Percentiles rank a stretch among this genome's conserved stretches.
phyloP scores from a whole-genome alignment of 2,113 vertebrate species.

The Hydropotes inermis region DNA sequence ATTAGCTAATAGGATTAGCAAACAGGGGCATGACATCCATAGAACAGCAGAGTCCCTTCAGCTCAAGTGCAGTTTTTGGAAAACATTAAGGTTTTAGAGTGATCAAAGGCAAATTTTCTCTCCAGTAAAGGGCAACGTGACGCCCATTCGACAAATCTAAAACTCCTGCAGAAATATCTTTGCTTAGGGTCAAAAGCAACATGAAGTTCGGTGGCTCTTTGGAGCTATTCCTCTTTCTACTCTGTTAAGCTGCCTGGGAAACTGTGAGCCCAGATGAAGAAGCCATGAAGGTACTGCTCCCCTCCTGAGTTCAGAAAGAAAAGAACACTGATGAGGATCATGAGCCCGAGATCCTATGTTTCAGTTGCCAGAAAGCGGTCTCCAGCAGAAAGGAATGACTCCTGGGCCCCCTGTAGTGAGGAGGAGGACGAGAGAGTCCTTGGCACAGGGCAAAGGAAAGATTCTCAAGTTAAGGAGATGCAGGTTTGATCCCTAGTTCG shows the following conservation, averaged over 20 bases:
- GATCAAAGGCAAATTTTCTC: neutral
- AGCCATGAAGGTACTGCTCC: no score
- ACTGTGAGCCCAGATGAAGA: neutral
- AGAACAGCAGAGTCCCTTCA: neutral
- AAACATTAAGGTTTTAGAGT: neutral
- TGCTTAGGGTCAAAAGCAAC: neutral
- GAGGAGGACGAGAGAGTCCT: neutral
- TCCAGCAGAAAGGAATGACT: neutral
- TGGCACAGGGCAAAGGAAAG: rapidly evolving
- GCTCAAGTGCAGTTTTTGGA: neutral
- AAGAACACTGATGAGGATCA: neutral
- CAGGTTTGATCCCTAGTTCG: neutral
- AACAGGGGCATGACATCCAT: neutral
- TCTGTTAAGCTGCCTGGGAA: neutral
- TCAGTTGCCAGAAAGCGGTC: neutral
- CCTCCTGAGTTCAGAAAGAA: neutral
- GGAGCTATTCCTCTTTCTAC: neutral
- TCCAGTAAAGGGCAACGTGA: neutral
- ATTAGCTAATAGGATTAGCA: neutral
- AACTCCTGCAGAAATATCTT: neutral
- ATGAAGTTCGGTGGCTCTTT: neutral
- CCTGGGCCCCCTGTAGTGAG: neutral
- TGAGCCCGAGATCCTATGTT: rapidly evolving
- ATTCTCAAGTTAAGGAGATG: neutral
- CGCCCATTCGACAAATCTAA: neutral